Conservation (phyloP, 1,140 invertebrate genomes). For the Globodera ellingtonae region DNA sequence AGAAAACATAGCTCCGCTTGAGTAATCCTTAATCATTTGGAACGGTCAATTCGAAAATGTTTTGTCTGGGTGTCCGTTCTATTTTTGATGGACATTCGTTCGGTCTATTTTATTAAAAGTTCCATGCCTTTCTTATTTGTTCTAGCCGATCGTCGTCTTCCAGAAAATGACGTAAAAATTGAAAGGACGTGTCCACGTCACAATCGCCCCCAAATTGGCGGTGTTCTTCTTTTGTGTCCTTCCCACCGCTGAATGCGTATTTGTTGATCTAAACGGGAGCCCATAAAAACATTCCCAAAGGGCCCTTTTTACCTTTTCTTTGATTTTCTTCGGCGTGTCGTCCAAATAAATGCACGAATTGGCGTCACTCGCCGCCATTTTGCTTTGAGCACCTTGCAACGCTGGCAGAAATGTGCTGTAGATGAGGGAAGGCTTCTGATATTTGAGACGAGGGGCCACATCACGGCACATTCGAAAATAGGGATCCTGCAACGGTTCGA, state of each 20-base stretch:
- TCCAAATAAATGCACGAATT: slow-evolving; percentile 92
- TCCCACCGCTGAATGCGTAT: slow-evolving; percentile 96
- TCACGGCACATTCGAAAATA: slow-evolving; percentile 98
- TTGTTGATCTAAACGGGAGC: slow-evolving; percentile 80
- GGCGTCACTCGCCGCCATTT: slow-evolving; percentile 94
- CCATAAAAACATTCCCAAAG: slow-evolving; percentile 16
- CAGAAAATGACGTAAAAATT: slow-evolving; percentile 92
- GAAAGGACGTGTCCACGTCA: slow-evolving; percentile 90
- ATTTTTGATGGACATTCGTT: too few species aligned
- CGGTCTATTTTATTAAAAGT: background rate
- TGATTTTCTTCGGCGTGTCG: slow-evolving; percentile 93
- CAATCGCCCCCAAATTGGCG: slow-evolving; percentile 85
- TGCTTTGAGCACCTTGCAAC: slow-evolving; percentile 85
- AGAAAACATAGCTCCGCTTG: slow-evolving; percentile 84
- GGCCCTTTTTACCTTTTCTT: slow-evolving; percentile 77
- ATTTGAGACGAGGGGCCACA: slow-evolving; percentile 84
- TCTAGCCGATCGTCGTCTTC: slow-evolving; percentile 88
- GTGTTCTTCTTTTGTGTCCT: slow-evolving; percentile 89
- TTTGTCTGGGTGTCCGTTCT: too few species aligned
- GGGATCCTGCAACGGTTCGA: slow-evolving; percentile 74
- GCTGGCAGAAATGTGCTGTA: slow-evolving; percentile 95
- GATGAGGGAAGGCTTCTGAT: slow-evolving; percentile 87
- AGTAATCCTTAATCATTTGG: slow-evolving; percentile 75
- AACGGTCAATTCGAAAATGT: background rate
- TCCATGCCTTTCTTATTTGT: slow-evolving; percentile 75